Evolutionary conservation across 2,888 invertebrate genomes (phyloP), one percentile per base, ranked within the genome.

Genomic region (Caenorhabditis wallacei): DNA sequence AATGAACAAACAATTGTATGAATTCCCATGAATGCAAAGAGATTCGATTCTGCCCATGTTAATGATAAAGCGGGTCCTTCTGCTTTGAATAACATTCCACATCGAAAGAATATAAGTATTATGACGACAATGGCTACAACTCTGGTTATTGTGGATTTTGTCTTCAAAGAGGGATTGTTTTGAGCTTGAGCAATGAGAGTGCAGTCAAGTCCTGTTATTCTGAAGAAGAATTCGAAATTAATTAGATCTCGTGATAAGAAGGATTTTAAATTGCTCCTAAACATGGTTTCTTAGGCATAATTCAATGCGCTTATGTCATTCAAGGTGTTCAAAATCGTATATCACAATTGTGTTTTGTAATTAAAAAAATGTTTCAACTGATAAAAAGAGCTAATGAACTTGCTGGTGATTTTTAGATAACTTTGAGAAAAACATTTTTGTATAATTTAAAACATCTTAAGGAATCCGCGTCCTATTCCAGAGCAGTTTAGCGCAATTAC

Each of bases 11-110:
- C 72, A n/a, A 74, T 54, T 4, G 72, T n/a, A 2, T 74, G 72
- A 8, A 74, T 63, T 2, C 63, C 72, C 72, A 63, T 63, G 22
- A 74, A 74, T 8, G 72, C 72, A n/a, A 63, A 74, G 54, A 64
- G 20, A 56, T 74, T 74, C 5, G 72, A 74, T 61, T 74, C 72
- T 13, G 72, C 63, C 72, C 72, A 74, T 56, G 63, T 63, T 16
- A 74, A n/a, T 7, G 72, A 74, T 18, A 74, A 18, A 1, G 51
- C 20, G 26, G 40, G 37, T 18, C 72, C 72, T 18, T 43, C 51
- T 24, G 64, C 57, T 37, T 66, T 64, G 64, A 66, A 75, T 10
- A 66, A 1, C 64, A 75, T 75, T 64, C 56, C 74, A 56, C 43
- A 57, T 46, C 74, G 74, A 18, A 66, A 75, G 37, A 75, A 57